These are phyloP conservation scores for Microplitis demolitor DNA, from an alignment of 1,140 invertebrate species.

Conservation along the genomic window DNA sequence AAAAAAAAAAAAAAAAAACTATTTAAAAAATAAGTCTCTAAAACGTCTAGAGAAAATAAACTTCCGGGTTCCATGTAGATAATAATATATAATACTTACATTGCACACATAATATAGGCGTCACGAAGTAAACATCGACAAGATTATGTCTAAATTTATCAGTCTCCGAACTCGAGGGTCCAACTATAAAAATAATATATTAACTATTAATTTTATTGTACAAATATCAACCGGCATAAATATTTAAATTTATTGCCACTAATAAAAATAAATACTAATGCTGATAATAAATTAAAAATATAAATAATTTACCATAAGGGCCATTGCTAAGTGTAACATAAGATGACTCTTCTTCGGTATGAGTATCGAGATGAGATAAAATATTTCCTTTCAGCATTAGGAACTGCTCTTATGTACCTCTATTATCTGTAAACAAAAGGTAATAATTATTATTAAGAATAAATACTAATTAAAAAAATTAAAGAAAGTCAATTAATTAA, in stretches of 20 bases:
- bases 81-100: slow-evolving; percentile 55
- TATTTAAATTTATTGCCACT: background rate
- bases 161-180: slow-evolving; percentile 40
- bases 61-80: background rate
- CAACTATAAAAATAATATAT: slow-evolving; percentile 37
- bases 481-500: background rate
- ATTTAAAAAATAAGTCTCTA: slow-evolving; percentile 11
- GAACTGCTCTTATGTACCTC: slow-evolving; percentile 54
- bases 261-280: slow-evolving; percentile 26
- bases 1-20: background rate
- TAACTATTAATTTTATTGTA: background rate
- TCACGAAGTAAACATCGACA: slow-evolving; percentile 59
- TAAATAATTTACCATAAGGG: slow-evolving; percentile 46
- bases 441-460: slow-evolving; percentile 9
- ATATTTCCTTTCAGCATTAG: slow-evolving; percentile 61
- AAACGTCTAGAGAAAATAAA: no score
- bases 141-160: slow-evolving; percentile 46
- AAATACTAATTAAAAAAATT: background rate
- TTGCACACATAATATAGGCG: slow-evolving; percentile 61
- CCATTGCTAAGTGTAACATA: slow-evolving; percentile 59
- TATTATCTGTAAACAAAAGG: slow-evolving; percentile 31
- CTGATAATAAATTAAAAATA: background rate
- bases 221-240: background rate
- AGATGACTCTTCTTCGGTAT: slow-evolving; percentile 56
- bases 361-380: slow-evolving; percentile 53